Evolutionary conservation across 2,113 vertebrate genomes (phyloP).

Genomic region (Ciconia boyciana): DNA sequence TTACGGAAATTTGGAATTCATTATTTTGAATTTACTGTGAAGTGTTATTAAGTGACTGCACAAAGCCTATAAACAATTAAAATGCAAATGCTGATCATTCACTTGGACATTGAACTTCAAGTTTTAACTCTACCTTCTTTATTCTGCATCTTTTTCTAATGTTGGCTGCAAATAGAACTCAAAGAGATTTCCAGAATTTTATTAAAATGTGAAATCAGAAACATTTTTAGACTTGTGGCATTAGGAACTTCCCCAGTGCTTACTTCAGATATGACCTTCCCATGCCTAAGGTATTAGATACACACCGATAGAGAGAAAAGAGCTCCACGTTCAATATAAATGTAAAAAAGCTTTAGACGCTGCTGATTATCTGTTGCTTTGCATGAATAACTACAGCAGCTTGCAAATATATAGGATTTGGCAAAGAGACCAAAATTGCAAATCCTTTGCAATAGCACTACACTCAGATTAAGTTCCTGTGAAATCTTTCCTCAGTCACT

Average conservation of each 20-base stretch:
- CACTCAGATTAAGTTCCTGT: slow-evolving; percentile 32
- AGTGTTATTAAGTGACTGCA: not conserved
- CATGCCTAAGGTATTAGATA: not conserved
- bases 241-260: not conserved
- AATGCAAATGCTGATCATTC: not conserved
- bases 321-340: not conserved
- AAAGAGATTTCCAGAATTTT: not conserved
- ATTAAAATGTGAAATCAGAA: not conserved
- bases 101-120: not conserved
- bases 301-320: not conserved
- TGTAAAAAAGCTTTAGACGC: slow-evolving; percentile 21
- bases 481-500: slow-evolving; percentile 55
- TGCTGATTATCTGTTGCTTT: slow-evolving; percentile 30
- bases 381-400: slow-evolving; percentile 37
- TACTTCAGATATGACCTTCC: not conserved
- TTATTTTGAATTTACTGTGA: not conserved
- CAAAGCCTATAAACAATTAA: not conserved
- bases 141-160: not conserved
- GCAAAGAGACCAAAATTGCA: slow-evolving; percentile 1
- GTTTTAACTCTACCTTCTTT: not conserved
- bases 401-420: slow-evolving; percentile 52
- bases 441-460: not conserved
- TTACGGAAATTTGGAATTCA: not conserved
- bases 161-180: not conserved
- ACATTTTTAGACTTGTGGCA: not conserved